These are phyloP conservation scores for Lemur catta DNA, from an alignment of 2,797 vertebrate genomes.

Conservation along the genomic window DNA sequence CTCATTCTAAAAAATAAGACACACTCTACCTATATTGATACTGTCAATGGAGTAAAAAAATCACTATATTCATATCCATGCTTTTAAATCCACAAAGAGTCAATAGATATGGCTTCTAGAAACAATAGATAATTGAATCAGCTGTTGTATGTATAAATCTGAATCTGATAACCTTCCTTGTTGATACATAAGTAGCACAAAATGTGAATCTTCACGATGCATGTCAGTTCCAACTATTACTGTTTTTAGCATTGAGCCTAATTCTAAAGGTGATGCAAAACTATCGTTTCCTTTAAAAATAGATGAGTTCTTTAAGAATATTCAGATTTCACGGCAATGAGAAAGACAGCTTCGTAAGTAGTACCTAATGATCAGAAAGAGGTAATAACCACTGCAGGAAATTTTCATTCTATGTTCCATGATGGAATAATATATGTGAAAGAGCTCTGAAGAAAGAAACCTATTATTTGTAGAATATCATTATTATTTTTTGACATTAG, in stretches of 20 bases:
- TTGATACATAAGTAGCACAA: neutral
- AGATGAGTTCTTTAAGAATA: neutral
- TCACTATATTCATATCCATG: neutral
- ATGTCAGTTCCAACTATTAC: neutral
- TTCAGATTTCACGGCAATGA: constrained; percentile 28
- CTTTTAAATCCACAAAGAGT: constrained; percentile 18
- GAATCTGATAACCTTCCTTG: neutral
- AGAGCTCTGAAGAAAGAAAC: neutral
- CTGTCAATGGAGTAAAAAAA: neutral
- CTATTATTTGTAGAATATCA: neutral
- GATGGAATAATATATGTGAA: neutral
- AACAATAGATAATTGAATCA: constrained; percentile 21
- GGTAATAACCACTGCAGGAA: neutral
- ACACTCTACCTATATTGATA: neutral
- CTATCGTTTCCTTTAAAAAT: constrained; percentile 29
- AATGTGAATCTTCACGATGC: neutral
- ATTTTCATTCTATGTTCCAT: neutral
- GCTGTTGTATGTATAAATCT: neutral
- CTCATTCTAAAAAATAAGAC: constrained; percentile 74
- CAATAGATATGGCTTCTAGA: neutral
- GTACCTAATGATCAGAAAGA: neutral
- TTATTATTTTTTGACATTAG: constrained; percentile 11
- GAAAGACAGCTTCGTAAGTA: constrained; percentile 3
- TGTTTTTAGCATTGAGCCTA: constrained; percentile 16
- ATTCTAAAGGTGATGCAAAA: neutral